Evolutionary conservation across 1,140 invertebrate species (phyloP), one percentile per base, ranked within the genome.

Genomic region (Caenorhabditis latens): DNA sequence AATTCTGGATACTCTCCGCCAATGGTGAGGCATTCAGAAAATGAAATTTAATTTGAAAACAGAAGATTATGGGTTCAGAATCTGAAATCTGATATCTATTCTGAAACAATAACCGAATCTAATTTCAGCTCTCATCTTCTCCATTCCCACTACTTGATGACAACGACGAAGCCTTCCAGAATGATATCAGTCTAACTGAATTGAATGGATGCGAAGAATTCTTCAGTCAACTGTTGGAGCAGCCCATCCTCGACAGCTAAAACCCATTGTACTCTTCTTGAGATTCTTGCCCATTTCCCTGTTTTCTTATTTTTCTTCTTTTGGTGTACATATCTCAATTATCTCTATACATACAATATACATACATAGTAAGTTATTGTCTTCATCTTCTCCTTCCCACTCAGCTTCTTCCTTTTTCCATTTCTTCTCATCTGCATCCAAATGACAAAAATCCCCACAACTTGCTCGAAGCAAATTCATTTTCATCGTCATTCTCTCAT

Each of bases 281-380:
- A 63, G 61, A 63, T 21, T 71, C 65, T 71, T 71, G 65, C 65
- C 65, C 61, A 19, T 43, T 13, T 46, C 16, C 16, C 19, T 32
- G 16, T 19, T 14, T 71, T 46, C 21, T 71, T 11, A 43, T 32
- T 63, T 16, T 32, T 32, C 24, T 32, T 32, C 14, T 63, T 63
- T 63, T 63, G 19, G 11, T 71, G 65, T 71, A 71, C 65, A 71
- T 71, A 71, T 71, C 65, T 8, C 65, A 4, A 32, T 46, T 46
- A 32, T 32, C 19, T 14, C 65, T 71, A 71, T 71, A 71, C 65
- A 71, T 71, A 71, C 65, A 71, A 71, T 71, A 71, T 71, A 71
- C 65, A 50, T 79, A 79, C 71, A 53, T 79, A 79, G 71, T 79
- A 79, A 79, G 71, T 79, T 79, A 79, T 79, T 79, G 71, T 79